phyloP scores from a whole-genome alignment of 1,140 invertebrate species.

The Drosophila nigromelanica region DNA sequence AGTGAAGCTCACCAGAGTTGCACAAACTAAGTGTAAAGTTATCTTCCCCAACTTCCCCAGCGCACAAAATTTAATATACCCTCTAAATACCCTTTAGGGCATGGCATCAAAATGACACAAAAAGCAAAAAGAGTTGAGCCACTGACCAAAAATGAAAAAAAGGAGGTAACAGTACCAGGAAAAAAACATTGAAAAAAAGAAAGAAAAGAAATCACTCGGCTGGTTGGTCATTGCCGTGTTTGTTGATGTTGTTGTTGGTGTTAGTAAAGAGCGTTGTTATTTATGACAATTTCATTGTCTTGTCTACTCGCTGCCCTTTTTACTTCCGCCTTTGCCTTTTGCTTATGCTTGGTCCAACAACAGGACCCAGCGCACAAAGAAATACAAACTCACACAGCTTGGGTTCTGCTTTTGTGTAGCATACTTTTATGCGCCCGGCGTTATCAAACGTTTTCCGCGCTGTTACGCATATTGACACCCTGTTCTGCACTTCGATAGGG shows the following conservation, averaged over 20 bases:
- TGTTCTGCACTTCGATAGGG: background rate
- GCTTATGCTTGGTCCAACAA: slow-evolving; percentile 56
- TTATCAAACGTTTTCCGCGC: slow-evolving; percentile 80
- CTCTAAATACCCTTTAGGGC: slow-evolving; percentile 63
- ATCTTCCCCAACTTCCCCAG: slow-evolving; percentile 14
- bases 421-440: slow-evolving; percentile 70
- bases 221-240: slow-evolving; percentile 47
- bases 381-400: slow-evolving; percentile 20
- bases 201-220: slow-evolving; percentile 55
- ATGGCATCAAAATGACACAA: slow-evolving; percentile 61
- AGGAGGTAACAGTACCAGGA: slow-evolving; percentile 2
- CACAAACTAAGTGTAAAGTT: background rate
- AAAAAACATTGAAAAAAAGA: slow-evolving; percentile 9
- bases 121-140: slow-evolving; percentile 70
- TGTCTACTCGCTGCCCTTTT: slow-evolving; percentile 77
- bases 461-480: slow-evolving; percentile 57
- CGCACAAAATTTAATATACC: slow-evolving; percentile 61
- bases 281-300: slow-evolving; percentile 82
- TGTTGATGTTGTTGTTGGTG: slow-evolving; percentile 50
- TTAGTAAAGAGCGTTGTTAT: slow-evolving; percentile 69
- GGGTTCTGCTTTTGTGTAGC: slow-evolving; percentile 59
- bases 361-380: slow-evolving; percentile 29
- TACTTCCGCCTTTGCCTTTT: slow-evolving; percentile 72
- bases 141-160: slow-evolving; percentile 65
- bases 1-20: background rate